phyloP scores from a whole-genome alignment of 2,888 invertebrate species.

The Agonum fuliginosum region DNA sequence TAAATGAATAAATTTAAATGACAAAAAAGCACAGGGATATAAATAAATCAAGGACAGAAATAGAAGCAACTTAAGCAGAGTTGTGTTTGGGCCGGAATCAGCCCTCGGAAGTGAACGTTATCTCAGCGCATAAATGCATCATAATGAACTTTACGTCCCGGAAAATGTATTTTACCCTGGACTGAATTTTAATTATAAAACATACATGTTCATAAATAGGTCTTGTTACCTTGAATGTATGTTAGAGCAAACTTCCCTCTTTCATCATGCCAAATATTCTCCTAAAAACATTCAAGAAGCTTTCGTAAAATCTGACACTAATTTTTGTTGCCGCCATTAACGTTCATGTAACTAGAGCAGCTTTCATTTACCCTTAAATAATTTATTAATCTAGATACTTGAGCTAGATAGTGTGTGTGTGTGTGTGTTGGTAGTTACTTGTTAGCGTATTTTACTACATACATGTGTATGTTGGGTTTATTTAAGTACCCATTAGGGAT shows the following conservation, averaged over 20 bases:
- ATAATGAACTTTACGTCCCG: slow-evolving; percentile 45
- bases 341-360: not conserved
- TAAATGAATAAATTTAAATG: slow-evolving; percentile 34
- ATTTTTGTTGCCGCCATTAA: not conserved
- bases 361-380: not conserved
- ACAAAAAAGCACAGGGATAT: not conserved
- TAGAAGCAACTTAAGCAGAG: not conserved
- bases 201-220: slow-evolving; percentile 42
- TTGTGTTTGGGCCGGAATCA: slow-evolving; percentile 31
- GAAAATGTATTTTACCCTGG: slow-evolving; percentile 35
- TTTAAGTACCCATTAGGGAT: too few species aligned
- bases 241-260: not conserved
- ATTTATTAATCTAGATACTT: not conserved
- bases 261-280: slow-evolving; percentile 4
- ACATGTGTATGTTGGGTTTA: not conserved
- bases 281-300: not conserved
- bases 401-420: too few species aligned
- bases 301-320: not conserved
- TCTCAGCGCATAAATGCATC: slow-evolving; percentile 54
- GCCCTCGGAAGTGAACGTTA: slow-evolving; percentile 42
- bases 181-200: slow-evolving; percentile 48
- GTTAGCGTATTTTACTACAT: not conserved
- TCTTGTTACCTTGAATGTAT: slow-evolving; percentile 37
- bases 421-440: not conserved
- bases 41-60: slow-evolving; percentile 12